These are phyloP conservation scores for Coenonympha arcania DNA, from an alignment of 2,888 invertebrate species.

Conservation along the genomic window DNA sequence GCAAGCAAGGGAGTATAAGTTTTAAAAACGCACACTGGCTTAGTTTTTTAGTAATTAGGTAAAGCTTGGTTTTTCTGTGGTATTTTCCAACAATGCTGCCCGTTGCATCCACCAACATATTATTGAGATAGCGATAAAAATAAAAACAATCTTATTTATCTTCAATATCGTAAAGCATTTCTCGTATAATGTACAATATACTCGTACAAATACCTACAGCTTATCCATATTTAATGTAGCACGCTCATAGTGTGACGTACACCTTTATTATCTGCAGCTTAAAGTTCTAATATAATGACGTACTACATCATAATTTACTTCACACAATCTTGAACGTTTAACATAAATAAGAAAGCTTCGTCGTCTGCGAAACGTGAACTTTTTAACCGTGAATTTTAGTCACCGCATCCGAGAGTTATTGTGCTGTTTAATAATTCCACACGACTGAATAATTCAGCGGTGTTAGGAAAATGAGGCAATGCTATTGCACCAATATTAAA, in stretches of 20 bases:
- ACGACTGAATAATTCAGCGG: slow-evolving; percentile 1
- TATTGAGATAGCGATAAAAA: too few relatives aligned
- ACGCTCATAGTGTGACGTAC: background rate
- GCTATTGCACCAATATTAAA: background rate
- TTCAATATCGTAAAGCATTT: too few relatives aligned
- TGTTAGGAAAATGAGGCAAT: background rate
- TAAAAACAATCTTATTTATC: too few relatives aligned
- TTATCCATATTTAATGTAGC: too few relatives aligned
- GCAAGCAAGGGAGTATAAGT: too few relatives aligned
- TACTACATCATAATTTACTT: slow-evolving; percentile 17
- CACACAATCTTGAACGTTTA: slow-evolving; percentile 15
- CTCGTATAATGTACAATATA: too few relatives aligned
- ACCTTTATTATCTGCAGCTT: background rate
- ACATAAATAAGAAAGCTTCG: slow-evolving; percentile 15
- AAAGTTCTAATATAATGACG: slow-evolving; percentile 11
- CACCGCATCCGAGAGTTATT: background rate
- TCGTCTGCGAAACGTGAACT: slow-evolving; percentile 3
- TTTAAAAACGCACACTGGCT: too few relatives aligned
- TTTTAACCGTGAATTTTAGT: slow-evolving; percentile 7
- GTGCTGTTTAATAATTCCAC: background rate
- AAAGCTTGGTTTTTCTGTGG: too few relatives aligned
- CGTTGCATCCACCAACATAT: too few relatives aligned
- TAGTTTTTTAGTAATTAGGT: too few relatives aligned
- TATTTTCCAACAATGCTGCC: too few relatives aligned
- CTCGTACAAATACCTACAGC: too few relatives aligned